Evolutionary conservation across 2,113 vertebrate genomes (phyloP), one percentile per base, ranked within the genome.

Genomic region (zebrafish (Danio rerio)): DNA sequence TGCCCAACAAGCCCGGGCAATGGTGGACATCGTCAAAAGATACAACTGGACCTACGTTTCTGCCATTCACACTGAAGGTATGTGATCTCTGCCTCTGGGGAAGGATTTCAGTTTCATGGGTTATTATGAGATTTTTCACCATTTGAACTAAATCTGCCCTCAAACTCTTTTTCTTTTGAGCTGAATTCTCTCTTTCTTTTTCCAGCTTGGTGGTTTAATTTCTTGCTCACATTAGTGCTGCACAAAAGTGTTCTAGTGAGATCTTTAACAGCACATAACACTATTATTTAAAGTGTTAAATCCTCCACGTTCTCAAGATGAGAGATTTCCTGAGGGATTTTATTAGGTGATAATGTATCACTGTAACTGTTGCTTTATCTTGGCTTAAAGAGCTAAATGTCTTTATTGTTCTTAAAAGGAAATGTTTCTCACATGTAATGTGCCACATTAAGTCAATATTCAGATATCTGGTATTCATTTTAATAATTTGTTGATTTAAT

Each of bases 41-140:
- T 99, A 99, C 91, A 98, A 96, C 92, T 99, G 98, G 98, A 99
- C 96, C 74, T 99, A 99, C 5, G 98, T 99, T 74, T 99, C 98
- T 7, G 98, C 98, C 5, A 98, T 99, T 69, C 97, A 99, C 90
- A 99, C 98, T 0, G 98, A 99, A 93, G 98, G 98, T 98, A 93
- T 90, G 59, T 40, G 45, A 69, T 59, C 49, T 43, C 16, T 47
- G 18, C 20, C 69, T 18, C 12, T 3, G 5, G 16, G 43, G 65
- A 47, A 47, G 65, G 16, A 47, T 47, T 47, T 69, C 47, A 11
- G 42, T 47, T n/a, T 47, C 9, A 47, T 3, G 31, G 42, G 65
- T 18, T 68, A 18, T n/a, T 6, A 12, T 18, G 65, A 20, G 65
- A 68, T 68, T 68, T 68, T 47, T 16, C 65, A 43, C 63, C 7